Evolutionary conservation across 2,888 invertebrate genomes (phyloP).

Genomic region (Linyphia triangularis): DNA sequence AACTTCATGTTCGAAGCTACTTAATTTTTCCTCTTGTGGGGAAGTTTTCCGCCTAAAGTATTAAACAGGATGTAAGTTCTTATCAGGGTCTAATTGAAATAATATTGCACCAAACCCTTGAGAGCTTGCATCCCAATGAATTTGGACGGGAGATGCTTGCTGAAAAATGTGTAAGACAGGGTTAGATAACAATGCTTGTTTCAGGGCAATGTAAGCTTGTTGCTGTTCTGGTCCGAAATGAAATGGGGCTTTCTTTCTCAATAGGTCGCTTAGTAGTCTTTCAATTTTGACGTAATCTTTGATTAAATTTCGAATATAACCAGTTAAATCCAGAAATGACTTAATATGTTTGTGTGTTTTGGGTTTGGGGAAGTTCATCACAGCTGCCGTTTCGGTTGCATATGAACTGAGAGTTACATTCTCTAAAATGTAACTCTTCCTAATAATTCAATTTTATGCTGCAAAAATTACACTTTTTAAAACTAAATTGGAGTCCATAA

Average conservation of each 20-base stretch:
- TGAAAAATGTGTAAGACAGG: conserved; percentile 25
- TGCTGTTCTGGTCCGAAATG: background rate
- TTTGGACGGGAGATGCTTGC: too few species aligned
- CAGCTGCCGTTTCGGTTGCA: background rate
- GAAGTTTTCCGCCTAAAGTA: too few species aligned
- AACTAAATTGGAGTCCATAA: conserved; percentile 32
- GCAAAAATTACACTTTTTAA: conserved; percentile 45
- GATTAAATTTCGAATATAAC: conserved; percentile 43
- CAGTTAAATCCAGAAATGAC: conserved; percentile 10
- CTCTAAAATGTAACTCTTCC: conserved; percentile 35
- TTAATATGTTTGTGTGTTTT: conserved; percentile 1
- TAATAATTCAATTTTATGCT: conserved; percentile 15
- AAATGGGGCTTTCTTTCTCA: conserved; percentile 9
- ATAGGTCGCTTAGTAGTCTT: conserved; percentile 30
- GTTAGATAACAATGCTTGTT: background rate
- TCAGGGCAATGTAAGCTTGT: conserved; percentile 1
- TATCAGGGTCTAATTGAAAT: too few species aligned
- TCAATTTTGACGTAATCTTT: conserved; percentile 5
- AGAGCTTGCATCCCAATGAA: too few species aligned
- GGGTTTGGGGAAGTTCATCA: conserved; percentile 1
- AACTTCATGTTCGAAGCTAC: too few species aligned
- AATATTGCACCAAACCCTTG: too few species aligned
- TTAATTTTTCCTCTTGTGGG: too few species aligned
- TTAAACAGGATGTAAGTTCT: too few species aligned
- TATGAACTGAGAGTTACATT: conserved; percentile 19